Base-by-base conservation (phyloP, 2,888 invertebrate genomes). In the Drosophila kambysellisi region DNA sequence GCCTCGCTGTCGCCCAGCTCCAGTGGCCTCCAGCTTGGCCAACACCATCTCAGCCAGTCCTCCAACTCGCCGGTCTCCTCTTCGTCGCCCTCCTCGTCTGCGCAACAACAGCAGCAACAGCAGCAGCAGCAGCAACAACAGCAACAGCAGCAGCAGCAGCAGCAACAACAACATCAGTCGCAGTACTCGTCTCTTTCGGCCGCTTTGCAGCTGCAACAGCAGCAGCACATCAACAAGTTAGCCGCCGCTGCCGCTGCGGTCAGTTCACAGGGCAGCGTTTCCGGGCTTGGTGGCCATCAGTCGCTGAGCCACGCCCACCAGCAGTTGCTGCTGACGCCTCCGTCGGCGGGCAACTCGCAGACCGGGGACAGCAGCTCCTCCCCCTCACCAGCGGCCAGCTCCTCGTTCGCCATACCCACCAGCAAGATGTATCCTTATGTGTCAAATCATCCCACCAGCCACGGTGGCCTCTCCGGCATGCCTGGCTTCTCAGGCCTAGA, bases 391-490 rank as follows among this genome's bases (percentile, higher is more conserved):
- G 92, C 92, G 72, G 91, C 92, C 61, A 81, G 91, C 59, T 90
- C 86, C 39, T 95, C 95, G 92, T 93, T 93, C 83, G 95, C 95
- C 94, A 95, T 95, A 94, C 94, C 95, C 90, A 95, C 95, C 91
- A 95, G 92, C 94, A 96, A 97, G 94, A 98, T 98, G 97, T 98
- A 98, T 94, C 98, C 98, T 4, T 98, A 98, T 95, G 97, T 98
- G 91, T 96, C 97, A 88, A 96, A 91, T 94, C 95, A 90, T 95
- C 95, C 86, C 92, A 95, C 83, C 94, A 95, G 92, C 95, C 96
- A 92, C 96, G 97, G 94, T 96, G 97, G 94, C 95, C 96, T 92
- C 96, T 97, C 95, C 95, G 97, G 91, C 96, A 97, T 94, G 93
- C 92, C 93, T 17, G 93, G 93, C 53, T 93, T 93, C 80, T 92